These are phyloP conservation scores for Oreonectes daqikongensis DNA, from an alignment of 2,797 vertebrate species.

Conservation along the genomic window DNA sequence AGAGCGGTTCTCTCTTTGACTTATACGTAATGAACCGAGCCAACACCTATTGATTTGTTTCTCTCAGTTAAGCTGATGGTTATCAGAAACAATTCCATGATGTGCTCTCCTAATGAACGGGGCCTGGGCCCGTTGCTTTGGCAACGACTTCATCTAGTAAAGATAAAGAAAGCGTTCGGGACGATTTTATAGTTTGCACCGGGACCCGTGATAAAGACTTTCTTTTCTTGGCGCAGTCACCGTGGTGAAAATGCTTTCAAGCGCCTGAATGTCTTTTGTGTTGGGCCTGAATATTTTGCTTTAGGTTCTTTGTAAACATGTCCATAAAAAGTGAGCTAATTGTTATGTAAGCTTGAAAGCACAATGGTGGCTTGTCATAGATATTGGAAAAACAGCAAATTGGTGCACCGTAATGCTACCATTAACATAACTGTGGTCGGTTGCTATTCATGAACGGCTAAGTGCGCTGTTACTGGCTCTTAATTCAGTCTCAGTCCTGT, in stretches of 20 bases:
- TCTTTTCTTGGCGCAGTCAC: slow-evolving; percentile 5
- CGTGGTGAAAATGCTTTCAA: slow-evolving; percentile 31
- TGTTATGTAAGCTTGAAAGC: slow-evolving; percentile 28
- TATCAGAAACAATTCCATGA: slow-evolving; percentile 53
- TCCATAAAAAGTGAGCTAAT: slow-evolving; percentile 45
- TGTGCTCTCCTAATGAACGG: slow-evolving; percentile 47
- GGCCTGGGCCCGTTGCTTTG: slow-evolving; percentile 6
- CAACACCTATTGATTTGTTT: slow-evolving; percentile 54
- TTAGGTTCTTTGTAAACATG: slow-evolving; percentile 48
- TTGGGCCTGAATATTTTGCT: slow-evolving; percentile 18
- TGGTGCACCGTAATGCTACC: slow-evolving; percentile 30
- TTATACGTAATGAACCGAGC: slow-evolving; percentile 46
- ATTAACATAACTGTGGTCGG: slow-evolving; percentile 42
- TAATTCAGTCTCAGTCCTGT: slow-evolving; percentile 9
- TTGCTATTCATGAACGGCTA: slow-evolving; percentile 22
- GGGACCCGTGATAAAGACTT: slow-evolving; percentile 9
- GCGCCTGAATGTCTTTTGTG: slow-evolving; percentile 36
- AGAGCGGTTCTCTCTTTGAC: slow-evolving; percentile 43
- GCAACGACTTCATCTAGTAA: slow-evolving; percentile 43
- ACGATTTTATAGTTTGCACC: slow-evolving; percentile 32
- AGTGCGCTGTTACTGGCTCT: slow-evolving; percentile 5
- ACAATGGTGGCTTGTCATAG: slow-evolving; percentile 44
- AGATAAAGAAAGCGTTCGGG: neutral
- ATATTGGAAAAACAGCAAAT: slow-evolving; percentile 34
- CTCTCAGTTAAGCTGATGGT: slow-evolving; percentile 47